These are phyloP conservation scores for Herminia tarsipennalis DNA, from an alignment of 2,888 invertebrate genomes.

Conservation along the genomic window DNA sequence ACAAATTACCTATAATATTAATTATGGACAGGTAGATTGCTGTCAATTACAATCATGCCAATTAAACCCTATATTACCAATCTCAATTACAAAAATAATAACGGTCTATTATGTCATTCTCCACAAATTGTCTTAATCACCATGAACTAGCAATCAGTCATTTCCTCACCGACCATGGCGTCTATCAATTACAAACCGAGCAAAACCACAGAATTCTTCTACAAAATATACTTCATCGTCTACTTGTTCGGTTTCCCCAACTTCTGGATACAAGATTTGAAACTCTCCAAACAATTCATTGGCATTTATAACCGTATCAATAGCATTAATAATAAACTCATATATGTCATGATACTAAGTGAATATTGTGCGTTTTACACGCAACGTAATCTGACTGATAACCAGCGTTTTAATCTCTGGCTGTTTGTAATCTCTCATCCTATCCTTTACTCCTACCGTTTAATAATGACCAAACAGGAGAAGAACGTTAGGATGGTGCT, in stretches of 20 bases:
- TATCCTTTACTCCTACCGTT: background rate
- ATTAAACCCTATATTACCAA: no score
- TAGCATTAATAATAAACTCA: background rate
- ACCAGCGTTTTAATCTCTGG: conserved; percentile 48
- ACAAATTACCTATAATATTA: no score
- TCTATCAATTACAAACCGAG: background rate
- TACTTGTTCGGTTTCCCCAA: conserved; percentile 44
- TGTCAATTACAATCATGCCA: no score
- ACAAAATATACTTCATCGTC: background rate
- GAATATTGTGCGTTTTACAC: conserved; percentile 51
- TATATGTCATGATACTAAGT: conserved; percentile 35
- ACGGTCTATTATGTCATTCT: no score
- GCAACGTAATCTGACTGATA: conserved; percentile 43
- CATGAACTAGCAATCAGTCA: no score
- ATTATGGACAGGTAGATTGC: no score
- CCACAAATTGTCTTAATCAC: no score
- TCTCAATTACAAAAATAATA: no score
- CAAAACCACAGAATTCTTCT: conserved; percentile 1
- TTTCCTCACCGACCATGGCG: no score
- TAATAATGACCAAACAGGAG: background rate
- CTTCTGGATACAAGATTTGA: conserved; percentile 49
- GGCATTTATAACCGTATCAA: conserved; percentile 22
- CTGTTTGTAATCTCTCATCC: conserved; percentile 49
- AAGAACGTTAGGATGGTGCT: conserved; percentile 38
- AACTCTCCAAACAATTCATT: conserved; percentile 29